Evolutionary conservation across 2,888 invertebrate species (phyloP).

Genomic region (Achlya flavicornis): DNA sequence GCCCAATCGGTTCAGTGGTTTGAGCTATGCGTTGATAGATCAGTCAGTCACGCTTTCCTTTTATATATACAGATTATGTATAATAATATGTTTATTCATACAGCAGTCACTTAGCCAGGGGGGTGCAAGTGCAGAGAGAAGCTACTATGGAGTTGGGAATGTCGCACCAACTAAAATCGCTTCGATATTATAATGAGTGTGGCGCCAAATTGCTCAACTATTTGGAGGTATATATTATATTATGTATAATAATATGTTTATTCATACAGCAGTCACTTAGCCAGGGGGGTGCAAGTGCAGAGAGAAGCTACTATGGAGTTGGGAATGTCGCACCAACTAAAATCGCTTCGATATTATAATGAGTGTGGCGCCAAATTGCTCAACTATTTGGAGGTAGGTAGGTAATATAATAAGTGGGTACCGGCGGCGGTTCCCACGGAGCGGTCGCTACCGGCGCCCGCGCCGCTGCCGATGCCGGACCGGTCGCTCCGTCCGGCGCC

Average conservation of each 20-base stretch:
- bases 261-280: too few species aligned
- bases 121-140: too few species aligned
- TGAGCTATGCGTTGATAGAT: too few species aligned
- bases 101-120: too few species aligned
- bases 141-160: too few species aligned
- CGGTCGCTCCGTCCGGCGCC: background rate
- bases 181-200: background rate
- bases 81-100: too few species aligned
- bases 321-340: background rate
- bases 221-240: background rate
- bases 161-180: background rate
- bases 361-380: background rate
- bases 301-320: too few species aligned
- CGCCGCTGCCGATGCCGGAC: background rate
- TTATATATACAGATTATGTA: too few species aligned
- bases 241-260: too few species aligned
- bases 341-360: background rate
- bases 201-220: background rate
- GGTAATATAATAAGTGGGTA: background rate
- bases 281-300: too few species aligned
- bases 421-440: background rate
- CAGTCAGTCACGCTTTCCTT: too few species aligned
- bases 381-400: background rate
- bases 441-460: background rate
- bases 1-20: too few species aligned